A percentile compares a stretch with the other conserved stretches of the same genome.
These are phyloP conservation scores for Ailuropoda melanoleuca DNA, from an alignment of 2,113 vertebrate species.

Conservation along the genomic window DNA sequence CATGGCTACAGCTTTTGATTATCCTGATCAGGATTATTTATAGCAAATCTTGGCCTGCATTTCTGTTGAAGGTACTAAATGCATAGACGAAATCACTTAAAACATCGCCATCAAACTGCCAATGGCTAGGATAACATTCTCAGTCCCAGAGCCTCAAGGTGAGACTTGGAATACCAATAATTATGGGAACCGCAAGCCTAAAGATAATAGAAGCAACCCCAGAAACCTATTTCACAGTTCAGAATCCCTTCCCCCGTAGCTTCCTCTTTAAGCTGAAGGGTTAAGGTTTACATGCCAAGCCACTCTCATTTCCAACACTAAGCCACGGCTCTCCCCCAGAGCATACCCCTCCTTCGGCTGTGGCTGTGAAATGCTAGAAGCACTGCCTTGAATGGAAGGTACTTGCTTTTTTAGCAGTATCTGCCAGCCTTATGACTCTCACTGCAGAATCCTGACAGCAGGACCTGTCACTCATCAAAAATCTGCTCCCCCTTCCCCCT, in stretches of 20 bases:
- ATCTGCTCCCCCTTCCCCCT: not conserved
- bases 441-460: not conserved
- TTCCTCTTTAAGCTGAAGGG: not conserved
- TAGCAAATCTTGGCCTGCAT: not conserved
- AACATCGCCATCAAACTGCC: not conserved
- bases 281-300: not conserved
- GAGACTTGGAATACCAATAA: not conserved
- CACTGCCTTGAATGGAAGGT: not conserved
- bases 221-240: not conserved
- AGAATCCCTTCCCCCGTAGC: not conserved
- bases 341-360: not conserved
- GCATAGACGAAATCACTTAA: not conserved
- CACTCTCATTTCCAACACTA: not conserved
- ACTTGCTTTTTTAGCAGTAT: not conserved
- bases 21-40: conserved; percentile 2
- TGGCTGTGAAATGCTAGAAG: not conserved
- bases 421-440: not conserved
- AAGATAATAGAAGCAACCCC: not conserved
- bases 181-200: not conserved
- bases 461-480: not conserved
- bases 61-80: not conserved
- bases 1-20: not conserved
- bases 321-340: not conserved
- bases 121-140: not conserved
- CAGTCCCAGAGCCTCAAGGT: not conserved